A percentile compares a stretch with the other conserved stretches of the same genome.
Evolutionary conservation across 2,888 invertebrate genomes (phyloP).

Genomic region (Drosophila lacicola): DNA sequence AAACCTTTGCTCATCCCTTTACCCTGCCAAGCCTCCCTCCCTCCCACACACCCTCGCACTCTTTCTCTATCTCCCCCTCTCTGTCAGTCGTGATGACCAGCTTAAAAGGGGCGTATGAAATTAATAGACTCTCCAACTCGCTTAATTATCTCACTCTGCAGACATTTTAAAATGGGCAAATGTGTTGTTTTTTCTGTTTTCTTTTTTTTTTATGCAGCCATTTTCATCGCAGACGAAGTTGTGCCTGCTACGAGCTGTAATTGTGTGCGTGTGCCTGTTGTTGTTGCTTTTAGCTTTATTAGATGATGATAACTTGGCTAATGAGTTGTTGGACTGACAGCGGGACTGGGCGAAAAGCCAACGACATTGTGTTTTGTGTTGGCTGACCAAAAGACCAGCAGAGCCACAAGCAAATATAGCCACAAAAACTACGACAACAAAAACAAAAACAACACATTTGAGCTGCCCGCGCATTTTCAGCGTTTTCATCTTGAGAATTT

Average conservation of each 20-base stretch:
- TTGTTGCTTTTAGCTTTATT: conserved; percentile 58
- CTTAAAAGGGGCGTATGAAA: conserved; percentile 73
- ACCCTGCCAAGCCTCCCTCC: conserved; percentile 24
- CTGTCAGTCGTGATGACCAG: conserved; percentile 27
- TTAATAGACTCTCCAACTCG: conserved; percentile 72
- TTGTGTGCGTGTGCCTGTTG: conserved; percentile 46
- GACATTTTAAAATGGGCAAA: conserved; percentile 70
- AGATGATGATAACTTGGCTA: conserved; percentile 78
- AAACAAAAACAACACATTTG: conserved; percentile 32
- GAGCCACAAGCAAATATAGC: conserved; percentile 25
- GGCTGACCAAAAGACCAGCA: conserved; percentile 54
- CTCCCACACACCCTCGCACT: not conserved
- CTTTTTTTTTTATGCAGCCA: conserved; percentile 25
- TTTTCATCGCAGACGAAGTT: conserved; percentile 37
- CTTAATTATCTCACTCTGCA: conserved; percentile 71
- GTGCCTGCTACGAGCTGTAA: not conserved
- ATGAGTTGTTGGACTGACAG: conserved; percentile 67
- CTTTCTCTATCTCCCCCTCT: not conserved
- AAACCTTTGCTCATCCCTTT: conserved; percentile 53
- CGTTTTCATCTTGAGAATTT: conserved; percentile 62
- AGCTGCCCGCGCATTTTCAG: conserved; percentile 75
- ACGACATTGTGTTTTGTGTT: conserved; percentile 63
- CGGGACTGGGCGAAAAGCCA: conserved; percentile 58
- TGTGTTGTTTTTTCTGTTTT: conserved; percentile 31
- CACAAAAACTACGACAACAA: conserved; percentile 16